These are phyloP conservation scores for Astur gentilis DNA, from an alignment of 2,113 vertebrate genomes.

Conservation along the genomic window DNA sequence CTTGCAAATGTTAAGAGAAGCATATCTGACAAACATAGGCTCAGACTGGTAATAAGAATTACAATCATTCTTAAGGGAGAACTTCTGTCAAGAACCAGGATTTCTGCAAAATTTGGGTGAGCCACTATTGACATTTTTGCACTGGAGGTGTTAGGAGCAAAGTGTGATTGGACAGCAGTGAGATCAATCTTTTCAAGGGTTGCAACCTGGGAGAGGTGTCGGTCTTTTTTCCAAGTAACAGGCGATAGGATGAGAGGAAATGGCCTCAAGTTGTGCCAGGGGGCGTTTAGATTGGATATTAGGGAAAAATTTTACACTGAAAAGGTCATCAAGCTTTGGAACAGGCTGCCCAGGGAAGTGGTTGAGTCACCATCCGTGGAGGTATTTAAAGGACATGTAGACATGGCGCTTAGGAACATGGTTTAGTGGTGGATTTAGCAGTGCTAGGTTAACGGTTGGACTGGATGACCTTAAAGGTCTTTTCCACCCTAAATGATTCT, in stretches of 20 bases:
- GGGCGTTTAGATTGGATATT: neutral
- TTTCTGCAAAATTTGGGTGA: neutral
- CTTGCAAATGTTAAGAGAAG: neutral
- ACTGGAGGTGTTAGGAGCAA: neutral
- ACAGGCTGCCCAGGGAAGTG: neutral
- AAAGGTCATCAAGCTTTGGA: neutral
- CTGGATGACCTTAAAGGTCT: neutral
- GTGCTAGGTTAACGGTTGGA: neutral
- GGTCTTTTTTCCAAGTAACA: neutral
- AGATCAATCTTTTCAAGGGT: neutral
- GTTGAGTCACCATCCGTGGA: neutral
- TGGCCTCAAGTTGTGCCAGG: neutral
- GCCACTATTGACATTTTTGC: neutral
- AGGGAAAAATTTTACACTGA: neutral
- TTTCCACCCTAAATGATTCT: neutral
- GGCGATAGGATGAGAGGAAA: neutral
- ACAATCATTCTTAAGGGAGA: neutral
- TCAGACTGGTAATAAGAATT: neutral
- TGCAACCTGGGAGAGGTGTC: neutral
- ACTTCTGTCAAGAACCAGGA: neutral
- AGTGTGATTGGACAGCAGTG: neutral
- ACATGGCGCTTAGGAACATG: neutral
- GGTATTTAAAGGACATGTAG: neutral
- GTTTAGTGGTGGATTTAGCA: neutral
- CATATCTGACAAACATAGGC: neutral